Evolutionary conservation across 2,888 invertebrate genomes (phyloP), one percentile per base, ranked within the genome.

Genomic region (Agrotis segetum): DNA sequence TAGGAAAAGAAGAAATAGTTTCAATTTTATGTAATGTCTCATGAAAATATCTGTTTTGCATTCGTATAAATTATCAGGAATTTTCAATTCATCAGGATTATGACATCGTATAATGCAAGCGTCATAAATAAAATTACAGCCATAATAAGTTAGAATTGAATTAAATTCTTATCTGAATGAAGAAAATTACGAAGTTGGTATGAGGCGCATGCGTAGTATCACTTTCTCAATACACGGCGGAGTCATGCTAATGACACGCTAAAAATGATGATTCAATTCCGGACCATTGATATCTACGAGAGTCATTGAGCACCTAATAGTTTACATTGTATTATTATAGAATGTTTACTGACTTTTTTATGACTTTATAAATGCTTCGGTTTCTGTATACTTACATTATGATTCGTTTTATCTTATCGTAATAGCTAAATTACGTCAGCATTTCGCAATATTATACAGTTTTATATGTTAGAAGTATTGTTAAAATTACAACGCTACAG

Each of bases 261-360:
- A 80, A 88, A 79, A 89, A 87, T 84, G 87, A 89, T 91, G 91
- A 92, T 88, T 90, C 89, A 91, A 90, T 92, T 87, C 88, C 87
- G 74, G 74, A 55, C 74, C 67, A 76, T 64, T 68, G 65, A 73
- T 76, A 77, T 67, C 63, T 67, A 77, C 59, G 46, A 64, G 62
- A 69, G 66, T 56, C 64, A 68, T 69, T 71, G 55, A 70, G 53
- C 61, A 52, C 16, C 44, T 55, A 46, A 44, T 67, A 60, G 44
- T 66, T 79, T 21, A 61, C 24, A 50, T 49, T 60, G 52, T 67
- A 44, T 5, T 62, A 53, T 55, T 52, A 58, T 50, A 53, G 7
- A 46, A 67, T 74, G n/a, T 73, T 71, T 73, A 64, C 49, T 4
- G 29, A 49, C 5, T 40, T 63, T 55, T 60, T 52, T 58, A 17